Evolutionary conservation across 2,113 vertebrate species (phyloP), one percentile per base, ranked within the genome.

Genomic region (Amazona guildingii): DNA sequence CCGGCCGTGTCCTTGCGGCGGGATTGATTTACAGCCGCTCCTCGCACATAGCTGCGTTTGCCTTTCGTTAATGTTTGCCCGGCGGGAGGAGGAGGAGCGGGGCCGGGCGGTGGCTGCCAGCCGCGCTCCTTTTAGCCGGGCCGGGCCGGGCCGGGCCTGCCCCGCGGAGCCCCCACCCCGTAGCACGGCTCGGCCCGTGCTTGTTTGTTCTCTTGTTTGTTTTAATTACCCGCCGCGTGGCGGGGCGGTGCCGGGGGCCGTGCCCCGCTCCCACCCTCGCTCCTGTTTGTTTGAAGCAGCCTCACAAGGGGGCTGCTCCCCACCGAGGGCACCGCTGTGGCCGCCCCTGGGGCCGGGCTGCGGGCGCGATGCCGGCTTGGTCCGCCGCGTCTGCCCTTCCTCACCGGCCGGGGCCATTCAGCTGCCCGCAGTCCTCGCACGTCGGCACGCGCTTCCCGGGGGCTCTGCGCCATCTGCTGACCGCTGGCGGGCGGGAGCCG

Each of bases 41-140:
- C 89, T 95, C 87, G 97, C 92, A 80, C 92, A 88, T 92, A 97
- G 95, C 97, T 95, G 95, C 97, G 94, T 98, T 98, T 98, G 97
- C 96, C 97, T 96, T 98, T 98, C 98, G 99, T 99, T 99, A 99
- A 99, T 99, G 97, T 99, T 99, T 98, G 98, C 97, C 98, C 97
- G 96, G 95, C 79, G 88, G 97, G 96, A 96, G 97, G 98, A 97
- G 97, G 95, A 63, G 97, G 98, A 97, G 83, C 17, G 63, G 86
- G 68, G 75, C 66, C 46, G 37, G 84, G 82, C 29, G 25, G 25
- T 43, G 25, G 25, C 33, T 57, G 33, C 44, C 55, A 54, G 79
- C 63, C 57, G 54, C 84, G 52, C 90, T 92, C 89, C 86, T 86
- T 17, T 23, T 44, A 83, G 35, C 66, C 4, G n/a, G 19, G 54